Evolutionary conservation across 1,140 invertebrate species (phyloP), one percentile per base, ranked within the genome.

Genomic region (Palaemon carinicauda): DNA sequence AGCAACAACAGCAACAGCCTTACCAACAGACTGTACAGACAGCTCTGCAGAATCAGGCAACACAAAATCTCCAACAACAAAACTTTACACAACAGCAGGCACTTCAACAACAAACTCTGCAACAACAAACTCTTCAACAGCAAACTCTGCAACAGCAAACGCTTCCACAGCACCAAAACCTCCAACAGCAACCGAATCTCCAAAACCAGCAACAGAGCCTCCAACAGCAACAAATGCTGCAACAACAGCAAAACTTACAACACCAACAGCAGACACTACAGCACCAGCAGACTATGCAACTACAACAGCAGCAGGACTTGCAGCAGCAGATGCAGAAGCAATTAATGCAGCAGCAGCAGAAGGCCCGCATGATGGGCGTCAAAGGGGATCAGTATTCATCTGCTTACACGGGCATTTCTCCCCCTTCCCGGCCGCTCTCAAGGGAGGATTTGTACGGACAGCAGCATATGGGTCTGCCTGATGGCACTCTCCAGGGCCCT

Each of bases 371-470:
- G 12, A 80, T 78, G 21, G 84, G 84, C 0, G 19, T 82, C 51
- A 86, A 65, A 9, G 80, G 81, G 17, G 88, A 88, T 51, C 79
- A 86, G 14, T 80, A 53, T 24, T 52, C 75, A 1, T 71, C 84
- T 3, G 80, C 87, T 12, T 88, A 82, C 50, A 83, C 87, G 0
- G 87, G 87, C 1, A 88, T 88, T 29, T 88, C 87, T 0, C 87
- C 87, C 1, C 87, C 87, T 1, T 82, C 87, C 15, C 80, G 53
- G 50, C 87, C 87, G 12, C 86, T 87, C 50, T 82, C 87, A 12
- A 73, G 87, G 12, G 87, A 88, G 74, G 87, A 88, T 15, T 24
- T 88, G 17, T 88, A 88, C 31, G 87, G 87, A 1, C 80, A 83
- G 27, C 80, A 82, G 51, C 87, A 82, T 19, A 80, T 79, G 51